These are phyloP conservation scores for Camponotus vicinus DNA, from an alignment of 1,140 invertebrate species.

Conservation along the genomic window DNA sequence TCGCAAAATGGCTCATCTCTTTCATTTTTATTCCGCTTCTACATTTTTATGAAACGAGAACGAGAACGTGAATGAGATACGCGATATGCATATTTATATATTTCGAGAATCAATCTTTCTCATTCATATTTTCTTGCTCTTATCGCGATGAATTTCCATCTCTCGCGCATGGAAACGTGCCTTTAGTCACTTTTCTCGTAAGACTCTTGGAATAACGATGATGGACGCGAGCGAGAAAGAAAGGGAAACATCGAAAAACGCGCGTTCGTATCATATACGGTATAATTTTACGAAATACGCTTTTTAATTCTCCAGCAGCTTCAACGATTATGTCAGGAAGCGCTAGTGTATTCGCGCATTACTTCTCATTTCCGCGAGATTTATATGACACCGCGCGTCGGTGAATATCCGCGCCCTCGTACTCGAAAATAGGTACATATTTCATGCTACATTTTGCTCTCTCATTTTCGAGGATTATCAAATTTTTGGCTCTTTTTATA, in stretches of 20 bases:
- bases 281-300: conserved; percentile 66
- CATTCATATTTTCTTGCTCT: background rate
- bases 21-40: background rate
- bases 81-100: background rate
- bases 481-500: conserved; percentile 30
- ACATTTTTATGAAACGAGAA: conserved; percentile 16
- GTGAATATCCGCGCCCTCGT: conserved; percentile 46
- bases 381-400: conserved; percentile 39
- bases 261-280: conserved; percentile 54
- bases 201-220: conserved; percentile 6
- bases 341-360: conserved; percentile 51
- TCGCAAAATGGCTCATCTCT: background rate
- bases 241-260: background rate
- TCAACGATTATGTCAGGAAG: conserved; percentile 66
- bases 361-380: conserved; percentile 64
- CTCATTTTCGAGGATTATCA: conserved; percentile 51
- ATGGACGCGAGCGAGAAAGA: background rate
- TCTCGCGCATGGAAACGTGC: conserved; percentile 18
- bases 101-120: background rate
- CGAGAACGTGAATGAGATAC: background rate
- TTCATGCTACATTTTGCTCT: conserved; percentile 55
- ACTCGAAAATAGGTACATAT: conserved; percentile 61
- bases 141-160: background rate
- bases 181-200: conserved; percentile 37
- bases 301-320: conserved; percentile 68